Conservation (phyloP, 2,888 invertebrate species). For the Leptinotarsa rubiginosa region DNA sequence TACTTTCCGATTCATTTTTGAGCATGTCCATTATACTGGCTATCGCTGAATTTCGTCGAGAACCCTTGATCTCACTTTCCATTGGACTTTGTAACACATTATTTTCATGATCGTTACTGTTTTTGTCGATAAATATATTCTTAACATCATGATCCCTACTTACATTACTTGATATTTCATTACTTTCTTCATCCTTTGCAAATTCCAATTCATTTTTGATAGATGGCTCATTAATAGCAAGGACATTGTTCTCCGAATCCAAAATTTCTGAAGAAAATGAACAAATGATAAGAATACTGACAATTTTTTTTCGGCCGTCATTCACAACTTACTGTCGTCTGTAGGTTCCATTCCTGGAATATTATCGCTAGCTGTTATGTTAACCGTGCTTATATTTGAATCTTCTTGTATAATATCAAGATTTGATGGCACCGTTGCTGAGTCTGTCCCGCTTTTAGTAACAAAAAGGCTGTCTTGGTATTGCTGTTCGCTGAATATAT, state of each 20-base stretch:
- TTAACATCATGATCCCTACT: not conserved
- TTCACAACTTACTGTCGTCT: not conserved
- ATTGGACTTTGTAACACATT: not conserved
- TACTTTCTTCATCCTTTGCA: not conserved
- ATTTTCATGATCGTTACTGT: conserved; percentile 4
- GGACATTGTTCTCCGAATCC: not conserved
- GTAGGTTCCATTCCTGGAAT: conserved; percentile 28
- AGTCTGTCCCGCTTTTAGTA: conserved; percentile 51
- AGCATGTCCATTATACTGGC: conserved; percentile 35
- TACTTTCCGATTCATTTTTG: conserved; percentile 30
- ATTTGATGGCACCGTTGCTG: conserved; percentile 26
- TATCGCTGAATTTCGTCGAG: conserved; percentile 11
- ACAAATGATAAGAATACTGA: not conserved
- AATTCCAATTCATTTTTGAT: not conserved
- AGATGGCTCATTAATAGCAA: not conserved
- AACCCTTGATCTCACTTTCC: not conserved
- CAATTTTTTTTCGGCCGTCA: not conserved
- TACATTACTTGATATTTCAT: not conserved
- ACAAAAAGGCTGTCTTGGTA: conserved; percentile 55
- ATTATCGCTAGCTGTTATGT: conserved; percentile 54
- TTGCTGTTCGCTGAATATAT: conserved; percentile 56
- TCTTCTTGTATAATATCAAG: conserved; percentile 50
- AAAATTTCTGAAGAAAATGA: not conserved
- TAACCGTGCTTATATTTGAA: conserved; percentile 33
- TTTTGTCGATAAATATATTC: not conserved